Percentiles rank a stretch among this genome's conserved stretches.
Evolutionary conservation across 2,797 vertebrate genomes (phyloP).

Genomic region (Rhabdophis nuchalis): DNA sequence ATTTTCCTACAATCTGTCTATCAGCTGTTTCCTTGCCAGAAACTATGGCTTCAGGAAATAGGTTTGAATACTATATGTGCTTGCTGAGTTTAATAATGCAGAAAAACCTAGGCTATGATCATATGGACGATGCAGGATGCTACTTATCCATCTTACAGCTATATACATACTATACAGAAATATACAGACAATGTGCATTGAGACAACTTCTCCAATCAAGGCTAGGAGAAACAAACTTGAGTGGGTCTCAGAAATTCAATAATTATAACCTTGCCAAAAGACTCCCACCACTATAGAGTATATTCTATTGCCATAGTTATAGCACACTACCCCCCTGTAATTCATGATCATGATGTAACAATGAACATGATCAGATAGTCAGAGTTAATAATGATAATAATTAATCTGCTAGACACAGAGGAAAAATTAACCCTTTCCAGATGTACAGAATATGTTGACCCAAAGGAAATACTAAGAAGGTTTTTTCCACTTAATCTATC

Average conservation of each 20-base stretch:
- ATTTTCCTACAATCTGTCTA: not conserved
- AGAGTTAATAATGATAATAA: not conserved
- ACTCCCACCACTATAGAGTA: not conserved
- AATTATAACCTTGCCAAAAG: not conserved
- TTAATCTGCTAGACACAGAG: not conserved
- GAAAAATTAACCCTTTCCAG: not conserved
- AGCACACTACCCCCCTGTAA: not conserved
- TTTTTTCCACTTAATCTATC: not conserved
- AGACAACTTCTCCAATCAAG: not conserved
- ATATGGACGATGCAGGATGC: not conserved
- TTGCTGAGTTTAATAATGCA: not conserved
- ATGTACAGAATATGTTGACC: not conserved
- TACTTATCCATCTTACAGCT: not conserved
- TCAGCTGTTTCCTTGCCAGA: not conserved
- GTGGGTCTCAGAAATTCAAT: not conserved
- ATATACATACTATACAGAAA: not conserved
- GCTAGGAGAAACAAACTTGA: not conserved
- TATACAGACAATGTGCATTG: not conserved
- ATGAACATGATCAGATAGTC: not conserved
- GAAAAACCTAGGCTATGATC: not conserved
- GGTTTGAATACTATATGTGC: not conserved
- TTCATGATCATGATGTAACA: not conserved
- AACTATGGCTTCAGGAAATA: not conserved
- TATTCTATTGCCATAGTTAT: not conserved
- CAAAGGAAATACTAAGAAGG: not conserved